Percentiles rank a stretch among this genome's conserved stretches.
Conservation (phyloP, 2,113 vertebrate species). For the Rhipidura dahli region DNA sequence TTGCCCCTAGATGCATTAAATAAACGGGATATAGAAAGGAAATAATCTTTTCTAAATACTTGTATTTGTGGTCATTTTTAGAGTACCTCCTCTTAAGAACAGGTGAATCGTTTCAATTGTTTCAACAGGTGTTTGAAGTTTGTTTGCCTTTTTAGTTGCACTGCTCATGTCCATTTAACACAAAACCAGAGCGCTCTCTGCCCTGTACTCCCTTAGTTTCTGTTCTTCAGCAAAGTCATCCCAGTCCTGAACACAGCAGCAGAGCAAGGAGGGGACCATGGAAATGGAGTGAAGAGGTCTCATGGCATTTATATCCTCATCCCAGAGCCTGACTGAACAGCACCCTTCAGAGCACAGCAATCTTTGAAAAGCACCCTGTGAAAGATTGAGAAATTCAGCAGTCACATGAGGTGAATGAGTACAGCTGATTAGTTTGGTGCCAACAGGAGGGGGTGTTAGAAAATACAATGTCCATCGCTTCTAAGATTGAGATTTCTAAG, state of each 20-base stretch:
- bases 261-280: background rate
- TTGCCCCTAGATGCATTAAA: background rate
- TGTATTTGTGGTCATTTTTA: constrained; percentile 18
- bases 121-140: background rate
- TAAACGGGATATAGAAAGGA: constrained; percentile 34
- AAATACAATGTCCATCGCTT: background rate
- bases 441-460: background rate
- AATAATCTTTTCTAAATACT: constrained; percentile 33
- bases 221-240: background rate
- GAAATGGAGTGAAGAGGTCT: background rate
- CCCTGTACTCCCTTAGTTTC: background rate
- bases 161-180: background rate
- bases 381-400: background rate
- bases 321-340: background rate
- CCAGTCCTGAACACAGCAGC: background rate
- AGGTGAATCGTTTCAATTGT: constrained; percentile 38
- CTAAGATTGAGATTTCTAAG: background rate
- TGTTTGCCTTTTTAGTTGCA: constrained; percentile 12
- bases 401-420: background rate
- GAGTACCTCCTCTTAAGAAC: background rate
- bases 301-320: background rate
- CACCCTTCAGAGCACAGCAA: background rate
- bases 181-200: background rate
- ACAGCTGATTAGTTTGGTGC: background rate
- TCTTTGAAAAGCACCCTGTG: background rate